These are phyloP conservation scores for Drosophila tropicalis DNA, from an alignment of 1,140 invertebrate species.

Conservation along the genomic window DNA sequence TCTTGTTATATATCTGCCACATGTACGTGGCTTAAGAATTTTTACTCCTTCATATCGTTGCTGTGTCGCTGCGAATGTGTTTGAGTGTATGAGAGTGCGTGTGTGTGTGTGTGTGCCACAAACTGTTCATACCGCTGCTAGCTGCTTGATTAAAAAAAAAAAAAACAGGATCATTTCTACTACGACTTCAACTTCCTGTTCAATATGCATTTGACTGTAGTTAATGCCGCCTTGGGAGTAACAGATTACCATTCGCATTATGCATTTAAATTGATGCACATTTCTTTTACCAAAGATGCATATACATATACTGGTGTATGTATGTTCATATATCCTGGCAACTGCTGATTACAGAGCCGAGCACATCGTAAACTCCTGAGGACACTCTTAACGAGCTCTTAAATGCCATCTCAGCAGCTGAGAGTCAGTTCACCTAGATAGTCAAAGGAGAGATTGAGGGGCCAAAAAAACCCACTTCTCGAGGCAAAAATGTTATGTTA, in stretches of 20 bases:
- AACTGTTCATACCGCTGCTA: conserved; percentile 16
- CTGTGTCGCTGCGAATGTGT: background rate
- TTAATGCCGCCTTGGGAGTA: conserved; percentile 61
- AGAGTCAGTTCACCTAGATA: conserved; percentile 6
- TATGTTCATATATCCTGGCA: conserved; percentile 23
- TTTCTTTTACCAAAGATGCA: conserved; percentile 52
- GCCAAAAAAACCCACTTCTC: background rate
- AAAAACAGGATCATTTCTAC: conserved; percentile 39
- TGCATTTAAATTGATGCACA: conserved; percentile 73
- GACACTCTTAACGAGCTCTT: conserved; percentile 69
- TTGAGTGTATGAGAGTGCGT: background rate
- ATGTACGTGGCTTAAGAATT: conserved; percentile 74
- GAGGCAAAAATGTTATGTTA: conserved; percentile 50
- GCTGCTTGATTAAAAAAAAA: conserved; percentile 46
- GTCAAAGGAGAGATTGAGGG: background rate
- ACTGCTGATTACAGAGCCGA: conserved; percentile 43
- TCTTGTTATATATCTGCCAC: conserved; percentile 43
- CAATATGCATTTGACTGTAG: conserved; percentile 59
- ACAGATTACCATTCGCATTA: conserved; percentile 68
- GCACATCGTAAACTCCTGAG: conserved; percentile 22
- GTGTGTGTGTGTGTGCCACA: conserved; percentile 25
- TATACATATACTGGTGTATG: conserved; percentile 4
- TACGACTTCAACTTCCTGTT: conserved; percentile 58
- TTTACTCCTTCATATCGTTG: conserved; percentile 67
- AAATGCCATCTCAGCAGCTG: conserved; percentile 44